Conservation (phyloP, 2,888 invertebrate genomes). For the Amaurobius ferox region DNA sequence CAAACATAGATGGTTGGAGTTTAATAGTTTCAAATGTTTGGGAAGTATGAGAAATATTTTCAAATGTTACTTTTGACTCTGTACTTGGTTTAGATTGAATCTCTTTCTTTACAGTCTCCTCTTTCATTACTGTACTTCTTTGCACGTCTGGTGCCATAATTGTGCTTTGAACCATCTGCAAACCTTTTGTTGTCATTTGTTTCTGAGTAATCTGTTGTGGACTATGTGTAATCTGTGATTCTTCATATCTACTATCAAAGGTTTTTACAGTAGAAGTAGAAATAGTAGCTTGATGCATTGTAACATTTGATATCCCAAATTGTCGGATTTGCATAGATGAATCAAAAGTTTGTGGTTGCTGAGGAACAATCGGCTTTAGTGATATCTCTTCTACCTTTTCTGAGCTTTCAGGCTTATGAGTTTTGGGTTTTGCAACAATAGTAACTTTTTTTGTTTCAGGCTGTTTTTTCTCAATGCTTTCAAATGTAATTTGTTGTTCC, state of each 20-base stretch:
- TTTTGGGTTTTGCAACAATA: background rate
- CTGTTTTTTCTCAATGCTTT: constrained; percentile 38
- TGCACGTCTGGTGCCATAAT: background rate
- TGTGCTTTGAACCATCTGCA: background rate
- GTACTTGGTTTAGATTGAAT: background rate
- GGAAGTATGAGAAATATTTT: constrained; percentile 36
- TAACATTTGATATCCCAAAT: background rate
- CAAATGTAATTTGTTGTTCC: constrained; percentile 14
- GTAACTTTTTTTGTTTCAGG: constrained; percentile 9
- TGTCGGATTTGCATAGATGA: background rate
- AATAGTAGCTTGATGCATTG: background rate
- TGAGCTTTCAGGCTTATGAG: background rate
- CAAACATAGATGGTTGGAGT: constrained; percentile 6
- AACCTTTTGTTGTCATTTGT: background rate
- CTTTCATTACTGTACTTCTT: background rate
- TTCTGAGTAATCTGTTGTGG: constrained; percentile 3
- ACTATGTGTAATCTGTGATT: background rate
- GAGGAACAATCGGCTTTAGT: background rate
- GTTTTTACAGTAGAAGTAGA: background rate
- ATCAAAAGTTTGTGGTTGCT: background rate
- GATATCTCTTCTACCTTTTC: background rate
- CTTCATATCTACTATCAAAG: background rate
- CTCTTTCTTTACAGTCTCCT: background rate
- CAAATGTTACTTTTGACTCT: constrained; percentile 27
- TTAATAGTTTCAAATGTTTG: constrained; percentile 23